phyloP scores from a whole-genome alignment of 2,888 invertebrate genomes.

The Schrankia costaestrigalis region DNA sequence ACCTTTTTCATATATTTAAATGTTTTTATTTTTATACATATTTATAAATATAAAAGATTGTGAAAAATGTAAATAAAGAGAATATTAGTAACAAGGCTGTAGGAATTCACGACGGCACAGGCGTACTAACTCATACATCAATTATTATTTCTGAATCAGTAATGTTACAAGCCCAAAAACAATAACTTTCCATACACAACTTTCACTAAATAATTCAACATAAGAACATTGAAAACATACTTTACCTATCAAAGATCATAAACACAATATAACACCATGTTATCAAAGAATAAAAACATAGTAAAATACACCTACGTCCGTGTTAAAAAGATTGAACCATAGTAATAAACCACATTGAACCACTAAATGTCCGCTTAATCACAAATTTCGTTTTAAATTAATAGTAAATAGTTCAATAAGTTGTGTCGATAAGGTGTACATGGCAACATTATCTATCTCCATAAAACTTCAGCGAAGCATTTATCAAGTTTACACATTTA shows the following conservation, averaged over 20 bases:
- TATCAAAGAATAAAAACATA: constrained; percentile 4
- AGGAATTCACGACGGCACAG: no score
- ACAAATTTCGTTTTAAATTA: constrained; percentile 30
- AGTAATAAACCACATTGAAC: constrained; percentile 18
- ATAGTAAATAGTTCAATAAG: constrained; percentile 39
- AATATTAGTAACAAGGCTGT: no score
- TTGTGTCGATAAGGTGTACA: constrained; percentile 33
- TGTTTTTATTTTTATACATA: no score
- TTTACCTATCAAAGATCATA: constrained; percentile 4
- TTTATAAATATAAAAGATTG: no score
- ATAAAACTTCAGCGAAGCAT: constrained; percentile 30
- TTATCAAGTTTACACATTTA: constrained; percentile 37
- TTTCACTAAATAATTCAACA: background rate
- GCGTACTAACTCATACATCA: no score
- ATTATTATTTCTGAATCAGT: no score
- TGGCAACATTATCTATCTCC: constrained; percentile 23
- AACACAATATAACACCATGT: constrained; percentile 1
- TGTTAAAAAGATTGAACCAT: constrained; percentile 8
- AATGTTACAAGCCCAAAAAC: no score
- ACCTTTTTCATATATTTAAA: no score
- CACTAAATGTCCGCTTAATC: constrained; percentile 33
- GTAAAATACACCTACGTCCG: constrained; percentile 5
- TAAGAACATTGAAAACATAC: constrained; percentile 2
- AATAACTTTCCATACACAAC: no score
- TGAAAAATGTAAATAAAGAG: no score